phyloP scores from a whole-genome alignment of 2,113 vertebrate genomes.

The Callipepla squamata region DNA sequence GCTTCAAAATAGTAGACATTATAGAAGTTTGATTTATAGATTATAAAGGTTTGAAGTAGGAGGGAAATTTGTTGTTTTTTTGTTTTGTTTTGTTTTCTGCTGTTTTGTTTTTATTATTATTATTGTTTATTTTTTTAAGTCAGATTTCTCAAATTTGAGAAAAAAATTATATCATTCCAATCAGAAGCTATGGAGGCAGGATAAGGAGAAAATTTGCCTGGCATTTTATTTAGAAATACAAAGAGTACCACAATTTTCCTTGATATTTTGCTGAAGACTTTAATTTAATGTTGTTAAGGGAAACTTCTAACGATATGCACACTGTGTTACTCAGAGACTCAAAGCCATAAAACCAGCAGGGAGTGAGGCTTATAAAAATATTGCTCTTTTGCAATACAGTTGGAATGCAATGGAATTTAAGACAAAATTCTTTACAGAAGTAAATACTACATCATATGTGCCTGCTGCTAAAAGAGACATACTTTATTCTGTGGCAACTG shows the following conservation, averaged over 20 bases:
- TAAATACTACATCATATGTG: not conserved
- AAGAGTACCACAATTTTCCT: not conserved
- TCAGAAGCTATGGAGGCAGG: not conserved
- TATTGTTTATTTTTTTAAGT: not conserved
- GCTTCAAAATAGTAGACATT: not conserved
- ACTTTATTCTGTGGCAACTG: not conserved
- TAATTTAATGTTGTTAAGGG: slow-evolving; percentile 41
- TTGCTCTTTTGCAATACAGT: slow-evolving; percentile 1
- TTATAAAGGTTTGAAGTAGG: not conserved
- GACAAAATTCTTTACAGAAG: not conserved
- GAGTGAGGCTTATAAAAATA: not conserved
- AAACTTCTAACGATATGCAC: not conserved
- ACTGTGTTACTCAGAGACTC: slow-evolving; percentile 12
- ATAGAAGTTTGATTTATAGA: not conserved
- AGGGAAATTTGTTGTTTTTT: not conserved
- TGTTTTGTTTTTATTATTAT: not conserved
- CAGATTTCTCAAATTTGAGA: not conserved
- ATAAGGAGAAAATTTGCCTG: not conserved
- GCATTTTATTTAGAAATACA: slow-evolving; percentile 31
- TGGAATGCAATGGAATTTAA: not conserved
- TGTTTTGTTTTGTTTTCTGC: not conserved
- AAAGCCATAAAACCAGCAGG: slow-evolving; percentile 37
- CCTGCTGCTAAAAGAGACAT: not conserved
- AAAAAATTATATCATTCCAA: not conserved
- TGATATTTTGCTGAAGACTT: slow-evolving; percentile 41